Percentiles rank a stretch among this genome's conserved stretches.
phyloP scores from a whole-genome alignment of 2,797 vertebrate species.

The Botia almorhae region DNA sequence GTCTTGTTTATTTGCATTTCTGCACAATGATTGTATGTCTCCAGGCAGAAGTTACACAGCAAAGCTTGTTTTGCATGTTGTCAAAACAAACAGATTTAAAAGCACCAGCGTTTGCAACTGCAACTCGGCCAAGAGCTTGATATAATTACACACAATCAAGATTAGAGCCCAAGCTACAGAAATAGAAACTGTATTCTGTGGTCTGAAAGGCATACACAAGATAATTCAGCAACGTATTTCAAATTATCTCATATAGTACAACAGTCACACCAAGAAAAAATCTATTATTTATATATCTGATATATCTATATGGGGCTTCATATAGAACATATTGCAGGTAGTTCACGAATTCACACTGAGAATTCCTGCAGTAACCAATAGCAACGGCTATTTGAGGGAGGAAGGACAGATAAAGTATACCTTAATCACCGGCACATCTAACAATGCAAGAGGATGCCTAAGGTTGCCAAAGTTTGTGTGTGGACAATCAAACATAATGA shows the following conservation, averaged over 20 bases:
- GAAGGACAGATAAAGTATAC: background rate
- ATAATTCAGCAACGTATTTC: background rate
- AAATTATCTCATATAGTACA: no score
- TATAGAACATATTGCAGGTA: background rate
- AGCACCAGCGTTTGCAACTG: background rate
- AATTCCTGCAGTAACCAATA: slow-evolving; percentile 9
- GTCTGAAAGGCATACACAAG: background rate
- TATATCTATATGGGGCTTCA: background rate
- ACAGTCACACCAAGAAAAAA: no score
- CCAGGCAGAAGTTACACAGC: background rate
- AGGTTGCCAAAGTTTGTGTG: background rate
- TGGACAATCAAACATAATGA: background rate
- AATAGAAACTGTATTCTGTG: slow-evolving; percentile 8
- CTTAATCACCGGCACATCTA: background rate
- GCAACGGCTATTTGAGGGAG: slow-evolving; percentile 1
- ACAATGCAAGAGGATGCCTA: background rate
- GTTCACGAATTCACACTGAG: background rate
- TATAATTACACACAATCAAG: slow-evolving; percentile 14
- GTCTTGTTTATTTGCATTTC: background rate
- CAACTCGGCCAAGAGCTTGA: slow-evolving; percentile 18
- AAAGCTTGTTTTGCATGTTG: background rate
- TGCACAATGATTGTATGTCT: background rate
- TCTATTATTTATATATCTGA: background rate
- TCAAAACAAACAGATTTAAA: slow-evolving; percentile 33
- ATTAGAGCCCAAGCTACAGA: slow-evolving; percentile 11